Evolutionary conservation across 2,113 vertebrate genomes (phyloP).

Genomic region (Eclectus roratus): DNA sequence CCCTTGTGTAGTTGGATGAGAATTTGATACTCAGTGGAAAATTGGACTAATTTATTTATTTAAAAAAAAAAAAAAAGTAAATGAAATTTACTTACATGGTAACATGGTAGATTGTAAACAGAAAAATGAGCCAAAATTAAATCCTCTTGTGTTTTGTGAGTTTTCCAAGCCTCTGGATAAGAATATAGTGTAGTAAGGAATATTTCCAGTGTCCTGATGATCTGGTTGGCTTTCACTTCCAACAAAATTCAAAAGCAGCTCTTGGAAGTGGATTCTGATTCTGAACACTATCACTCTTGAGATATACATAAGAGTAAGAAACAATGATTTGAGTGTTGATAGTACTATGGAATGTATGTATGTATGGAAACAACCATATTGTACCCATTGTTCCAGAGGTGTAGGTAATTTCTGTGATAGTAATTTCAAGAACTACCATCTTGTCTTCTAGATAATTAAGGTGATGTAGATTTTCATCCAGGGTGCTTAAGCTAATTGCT

Average conservation of each 20-base stretch:
- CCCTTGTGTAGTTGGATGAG: background rate
- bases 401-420: background rate
- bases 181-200: background rate
- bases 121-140: background rate
- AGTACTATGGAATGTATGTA: background rate
- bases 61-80: background rate
- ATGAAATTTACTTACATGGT: background rate
- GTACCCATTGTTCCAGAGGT: accelerated
- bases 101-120: background rate
- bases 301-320: background rate
- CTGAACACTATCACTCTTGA: background rate
- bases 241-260: background rate
- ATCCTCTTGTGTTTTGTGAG: background rate
- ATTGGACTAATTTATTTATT: background rate
- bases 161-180: background rate
- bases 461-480: background rate
- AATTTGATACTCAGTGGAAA: background rate
- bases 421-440: background rate
- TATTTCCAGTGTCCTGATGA: background rate
- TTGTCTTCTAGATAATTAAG: background rate
- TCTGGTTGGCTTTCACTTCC: background rate
- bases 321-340: background rate
- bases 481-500: background rate
- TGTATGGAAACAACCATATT: background rate
- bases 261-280: background rate